Percentiles rank a stretch among this genome's conserved stretches.
phyloP scores from a whole-genome alignment of 2,888 invertebrate genomes.

The Amiota mariae region DNA sequence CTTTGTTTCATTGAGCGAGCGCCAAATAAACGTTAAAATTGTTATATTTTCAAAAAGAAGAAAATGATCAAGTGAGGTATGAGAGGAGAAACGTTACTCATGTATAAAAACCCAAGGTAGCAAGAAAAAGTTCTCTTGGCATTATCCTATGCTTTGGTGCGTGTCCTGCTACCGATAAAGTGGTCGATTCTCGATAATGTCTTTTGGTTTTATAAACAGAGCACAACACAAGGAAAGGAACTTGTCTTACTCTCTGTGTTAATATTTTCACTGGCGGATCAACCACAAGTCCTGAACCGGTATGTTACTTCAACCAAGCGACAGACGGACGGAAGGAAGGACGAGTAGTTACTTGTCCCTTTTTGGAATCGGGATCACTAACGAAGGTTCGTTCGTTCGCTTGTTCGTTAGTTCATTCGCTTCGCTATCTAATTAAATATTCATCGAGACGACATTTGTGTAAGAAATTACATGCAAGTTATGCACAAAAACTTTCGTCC shows the following conservation, averaged over 20 bases:
- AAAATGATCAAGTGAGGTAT: neutral
- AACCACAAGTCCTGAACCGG: neutral
- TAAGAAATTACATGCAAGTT: constrained; percentile 25
- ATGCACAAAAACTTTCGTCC: constrained; percentile 6
- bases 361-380: constrained; percentile 45
- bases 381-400: constrained; percentile 22
- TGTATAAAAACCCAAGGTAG: neutral
- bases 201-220: constrained; percentile 23
- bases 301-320: neutral
- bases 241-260: neutral
- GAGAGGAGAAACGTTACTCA: neutral
- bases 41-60: neutral
- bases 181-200: neutral
- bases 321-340: constrained; percentile 42
- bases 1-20: too few species aligned
- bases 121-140: neutral
- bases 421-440: constrained; percentile 67
- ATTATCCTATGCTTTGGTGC: constrained; percentile 21
- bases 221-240: neutral
- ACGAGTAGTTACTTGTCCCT: constrained; percentile 49
- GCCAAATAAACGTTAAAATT: neutral
- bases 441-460: constrained; percentile 69
- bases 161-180: constrained; percentile 8
- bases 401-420: constrained; percentile 32
- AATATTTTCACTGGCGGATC: neutral